Conservation (phyloP, 2,888 invertebrate genomes). For the Mimachlamys varia region DNA sequence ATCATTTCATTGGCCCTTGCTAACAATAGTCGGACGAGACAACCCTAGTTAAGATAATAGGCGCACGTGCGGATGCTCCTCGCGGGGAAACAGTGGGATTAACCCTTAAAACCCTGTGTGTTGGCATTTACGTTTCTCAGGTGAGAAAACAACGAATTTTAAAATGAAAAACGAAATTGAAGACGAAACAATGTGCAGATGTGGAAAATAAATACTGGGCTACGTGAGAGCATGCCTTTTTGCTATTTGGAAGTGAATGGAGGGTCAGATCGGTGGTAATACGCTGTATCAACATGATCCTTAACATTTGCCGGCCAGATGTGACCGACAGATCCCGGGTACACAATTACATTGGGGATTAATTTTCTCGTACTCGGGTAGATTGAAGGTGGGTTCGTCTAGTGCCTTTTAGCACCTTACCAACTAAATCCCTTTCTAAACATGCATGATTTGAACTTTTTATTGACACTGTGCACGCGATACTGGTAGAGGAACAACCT, state of each 20-base stretch:
- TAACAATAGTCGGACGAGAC: neutral
- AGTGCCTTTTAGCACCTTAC: neutral
- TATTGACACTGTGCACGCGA: neutral
- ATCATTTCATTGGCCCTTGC: neutral
- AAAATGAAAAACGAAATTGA: slow-evolving; percentile 18
- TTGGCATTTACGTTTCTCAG: slow-evolving; percentile 4
- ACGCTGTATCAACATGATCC: slow-evolving; percentile 17
- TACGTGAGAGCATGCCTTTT: slow-evolving; percentile 15
- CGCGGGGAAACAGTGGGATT: neutral
- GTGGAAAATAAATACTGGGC: neutral
- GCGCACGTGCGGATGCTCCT: neutral
- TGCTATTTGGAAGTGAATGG: slow-evolving; percentile 1
- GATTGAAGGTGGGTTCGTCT: neutral
- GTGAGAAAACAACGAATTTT: slow-evolving; percentile 31
- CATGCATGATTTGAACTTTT: neutral
- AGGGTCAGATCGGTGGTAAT: neutral
- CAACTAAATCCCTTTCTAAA: neutral
- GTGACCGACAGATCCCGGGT: neutral
- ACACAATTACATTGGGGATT: slow-evolving; percentile 1
- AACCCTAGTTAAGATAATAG: neutral
- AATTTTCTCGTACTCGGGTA: neutral
- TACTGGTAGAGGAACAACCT: neutral
- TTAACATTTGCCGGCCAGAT: neutral
- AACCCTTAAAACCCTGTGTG: neutral
- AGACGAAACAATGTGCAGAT: neutral